Conservation (phyloP, 2,888 invertebrate species). For the Polyommatus iphigenia region DNA sequence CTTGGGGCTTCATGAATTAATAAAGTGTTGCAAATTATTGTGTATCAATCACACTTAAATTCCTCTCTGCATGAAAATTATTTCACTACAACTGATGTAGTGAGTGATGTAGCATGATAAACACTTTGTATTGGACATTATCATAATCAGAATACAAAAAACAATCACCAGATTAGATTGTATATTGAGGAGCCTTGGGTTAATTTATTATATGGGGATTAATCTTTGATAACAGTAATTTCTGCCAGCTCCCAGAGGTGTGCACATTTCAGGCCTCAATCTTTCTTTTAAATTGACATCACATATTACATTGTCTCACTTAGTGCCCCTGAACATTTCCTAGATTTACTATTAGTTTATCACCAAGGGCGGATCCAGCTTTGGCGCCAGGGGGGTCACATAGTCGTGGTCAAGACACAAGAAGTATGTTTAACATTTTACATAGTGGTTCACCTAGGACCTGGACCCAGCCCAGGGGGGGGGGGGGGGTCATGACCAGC, state of each 20-base stretch:
- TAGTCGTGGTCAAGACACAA: no score
- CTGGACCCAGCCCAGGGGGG: no score
- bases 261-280: background rate
- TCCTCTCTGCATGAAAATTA: background rate
- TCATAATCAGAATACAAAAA: background rate
- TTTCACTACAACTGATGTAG: background rate
- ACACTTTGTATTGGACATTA: background rate
- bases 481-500: no score
- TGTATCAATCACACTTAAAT: background rate
- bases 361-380: no score
- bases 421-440: no score
- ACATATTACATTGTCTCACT: no score
- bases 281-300: background rate
- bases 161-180: constrained; percentile 6
- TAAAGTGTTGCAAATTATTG: background rate
- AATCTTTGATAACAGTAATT: background rate
- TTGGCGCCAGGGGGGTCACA: no score
- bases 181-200: background rate
- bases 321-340: no score
- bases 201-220: background rate
- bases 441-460: no score
- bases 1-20: no score
- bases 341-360: no score
- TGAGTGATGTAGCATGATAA: background rate
- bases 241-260: background rate